Conservation (phyloP, 2,113 vertebrate species). For the Furnarius figulus region DNA sequence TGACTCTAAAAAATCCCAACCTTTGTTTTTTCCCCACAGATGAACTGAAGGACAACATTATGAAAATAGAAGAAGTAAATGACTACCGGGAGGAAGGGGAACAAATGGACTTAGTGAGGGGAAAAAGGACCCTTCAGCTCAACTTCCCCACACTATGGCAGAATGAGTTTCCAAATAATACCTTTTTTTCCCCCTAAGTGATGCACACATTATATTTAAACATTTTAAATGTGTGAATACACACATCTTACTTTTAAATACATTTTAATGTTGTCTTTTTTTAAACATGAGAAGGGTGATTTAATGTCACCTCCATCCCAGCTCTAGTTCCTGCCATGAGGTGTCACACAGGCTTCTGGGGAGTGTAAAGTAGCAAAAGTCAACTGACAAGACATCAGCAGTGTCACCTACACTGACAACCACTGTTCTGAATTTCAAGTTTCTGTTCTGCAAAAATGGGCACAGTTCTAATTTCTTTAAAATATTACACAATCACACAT, state of each 20-base stretch:
- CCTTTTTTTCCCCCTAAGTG: not conserved
- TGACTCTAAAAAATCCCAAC: not conserved
- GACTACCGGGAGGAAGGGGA: accelerated
- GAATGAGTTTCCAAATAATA: not conserved
- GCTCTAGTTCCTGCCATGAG: not conserved
- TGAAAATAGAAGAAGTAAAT: not conserved
- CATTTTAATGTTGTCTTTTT: not conserved
- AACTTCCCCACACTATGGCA: accelerated
- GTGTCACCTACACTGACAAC: no score
- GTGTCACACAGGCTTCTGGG: not conserved
- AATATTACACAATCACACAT: not conserved
- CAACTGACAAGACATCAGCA: not conserved
- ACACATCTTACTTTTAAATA: not conserved
- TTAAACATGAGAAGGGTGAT: not conserved
- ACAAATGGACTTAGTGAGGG: not conserved
- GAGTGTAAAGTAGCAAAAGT: not conserved
- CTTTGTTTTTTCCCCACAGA: not conserved
- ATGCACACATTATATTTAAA: not conserved
- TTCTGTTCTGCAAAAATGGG: not conserved
- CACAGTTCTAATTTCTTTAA: not conserved
- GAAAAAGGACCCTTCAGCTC: not conserved
- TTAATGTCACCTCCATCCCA: not conserved
- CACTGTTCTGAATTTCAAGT: not conserved
- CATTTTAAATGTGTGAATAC: not conserved
- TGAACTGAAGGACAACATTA: not conserved